Evolutionary conservation across 2,888 invertebrate species (phyloP), one percentile per base, ranked within the genome.

Genomic region (Drosophila suboccidentalis): DNA sequence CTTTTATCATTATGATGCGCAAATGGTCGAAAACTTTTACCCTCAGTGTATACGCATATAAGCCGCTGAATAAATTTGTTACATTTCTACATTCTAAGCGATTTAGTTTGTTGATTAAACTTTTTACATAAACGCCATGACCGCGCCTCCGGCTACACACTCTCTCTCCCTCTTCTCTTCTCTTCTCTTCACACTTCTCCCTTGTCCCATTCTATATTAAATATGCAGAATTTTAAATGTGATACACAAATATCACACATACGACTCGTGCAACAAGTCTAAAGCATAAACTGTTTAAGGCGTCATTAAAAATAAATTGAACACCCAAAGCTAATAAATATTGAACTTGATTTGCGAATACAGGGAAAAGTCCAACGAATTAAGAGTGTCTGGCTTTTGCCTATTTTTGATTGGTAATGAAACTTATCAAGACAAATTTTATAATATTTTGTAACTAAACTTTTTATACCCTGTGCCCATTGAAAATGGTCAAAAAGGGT

Each of bases 1-100:
- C 90, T 86, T 86, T 87, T 86, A 89, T 89, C 88, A 86, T 86
- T 89, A 86, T 80, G 85, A 86, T 73, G 82, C 88, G 86, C 85
- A 89, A 86, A 89, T 80, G 89, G 75, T 70, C 50, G 32, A 71
- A 76, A 86, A 89, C 71, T 86, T 86, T 82, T 65, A 60, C 62
- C 58, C 32, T 11, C 60, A 26, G 13, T 38, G 17, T 38, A 9
- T 26, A n/a, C 55, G 26, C 36, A 57, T 73, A 49, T 59, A 49
- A 57, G 53, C 63, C 71, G 68, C 71, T 67, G 65, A 71, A 75
- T 70, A 82, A 89, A 84, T 89, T 86, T 85, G 82, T 86, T 86
- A 71, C 73, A 78, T 79, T 83, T 82, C 64, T 60, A 71, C 75
- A 80, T 85, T 87, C 78, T 78, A 86, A 86, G 86, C 86, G 86